Conservation (phyloP, 2,797 vertebrate species). For the Diglossa cyanea region DNA sequence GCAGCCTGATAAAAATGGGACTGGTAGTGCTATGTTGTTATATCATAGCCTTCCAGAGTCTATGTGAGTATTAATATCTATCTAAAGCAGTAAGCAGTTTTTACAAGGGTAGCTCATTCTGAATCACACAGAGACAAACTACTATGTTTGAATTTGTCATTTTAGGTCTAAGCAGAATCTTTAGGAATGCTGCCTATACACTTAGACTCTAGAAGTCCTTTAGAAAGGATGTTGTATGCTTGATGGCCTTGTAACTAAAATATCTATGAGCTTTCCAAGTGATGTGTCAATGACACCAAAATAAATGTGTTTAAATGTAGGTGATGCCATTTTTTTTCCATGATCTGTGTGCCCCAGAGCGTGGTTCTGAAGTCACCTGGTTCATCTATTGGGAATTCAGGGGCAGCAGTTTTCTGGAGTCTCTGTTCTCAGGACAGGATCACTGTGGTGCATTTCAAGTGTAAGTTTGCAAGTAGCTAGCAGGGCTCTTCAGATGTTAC, state of each 20-base stretch:
- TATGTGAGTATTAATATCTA: not conserved
- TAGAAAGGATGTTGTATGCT: not conserved
- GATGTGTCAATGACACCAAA: not conserved
- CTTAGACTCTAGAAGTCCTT: not conserved
- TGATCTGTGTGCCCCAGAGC: not conserved
- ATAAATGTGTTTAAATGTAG: not conserved
- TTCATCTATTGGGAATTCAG: not conserved
- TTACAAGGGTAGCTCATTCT: not conserved
- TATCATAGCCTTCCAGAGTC: not conserved
- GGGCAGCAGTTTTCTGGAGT: not conserved
- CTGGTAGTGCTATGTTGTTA: not conserved
- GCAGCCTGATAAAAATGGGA: not conserved
- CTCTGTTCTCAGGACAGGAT: not conserved
- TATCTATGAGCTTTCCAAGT: not conserved
- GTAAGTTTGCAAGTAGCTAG: not conserved
- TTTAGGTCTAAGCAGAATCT: not conserved
- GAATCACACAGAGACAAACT: not conserved
- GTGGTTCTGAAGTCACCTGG: not conserved
- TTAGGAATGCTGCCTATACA: not conserved
- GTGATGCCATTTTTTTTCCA: not conserved
- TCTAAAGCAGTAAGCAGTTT: not conserved
- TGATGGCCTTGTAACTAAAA: not conserved
- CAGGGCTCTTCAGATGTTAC: not conserved
- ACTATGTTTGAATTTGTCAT: not conserved
- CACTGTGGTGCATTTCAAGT: not conserved